These are phyloP conservation scores for Cottus gobio DNA, from an alignment of 2,113 vertebrate species.

Conservation along the genomic window DNA sequence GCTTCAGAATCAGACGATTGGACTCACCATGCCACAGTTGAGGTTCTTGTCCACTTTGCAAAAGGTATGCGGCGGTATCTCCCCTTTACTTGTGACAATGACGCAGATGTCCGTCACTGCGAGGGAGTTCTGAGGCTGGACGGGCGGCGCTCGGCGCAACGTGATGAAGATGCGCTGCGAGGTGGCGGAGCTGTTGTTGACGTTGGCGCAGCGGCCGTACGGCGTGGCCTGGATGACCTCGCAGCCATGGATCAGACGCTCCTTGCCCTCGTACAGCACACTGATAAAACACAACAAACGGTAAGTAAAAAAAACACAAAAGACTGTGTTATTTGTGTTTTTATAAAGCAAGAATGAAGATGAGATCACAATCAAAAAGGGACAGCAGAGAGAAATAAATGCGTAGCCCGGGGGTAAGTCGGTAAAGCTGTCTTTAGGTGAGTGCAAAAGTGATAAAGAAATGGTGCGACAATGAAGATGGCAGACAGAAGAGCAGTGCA, in stretches of 20 bases:
- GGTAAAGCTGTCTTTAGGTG: not conserved
- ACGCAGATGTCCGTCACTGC: constrained; percentile 97
- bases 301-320: fast-evolving
- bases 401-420: no score
- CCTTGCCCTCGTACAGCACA: constrained; percentile 96
- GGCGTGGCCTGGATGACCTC: constrained; percentile 96
- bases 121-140: constrained; percentile 93
- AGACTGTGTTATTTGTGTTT: not conserved
- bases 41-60: constrained; percentile 99
- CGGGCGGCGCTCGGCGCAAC: constrained; percentile 85
- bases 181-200: constrained; percentile 95
- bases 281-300: constrained; percentile 70
- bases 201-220: constrained; percentile 96
- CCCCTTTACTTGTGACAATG: constrained; percentile 95
- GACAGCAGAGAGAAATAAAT: no score
- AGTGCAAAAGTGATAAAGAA: not conserved
- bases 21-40: constrained; percentile 95
- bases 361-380: not conserved
- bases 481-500: constrained; percentile 14
- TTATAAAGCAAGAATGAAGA: not conserved
- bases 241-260: constrained; percentile 93
- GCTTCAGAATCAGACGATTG: not conserved
- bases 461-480: constrained; percentile 23
- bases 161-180: constrained; percentile 98
- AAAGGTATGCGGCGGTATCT: constrained; percentile 96